Percentiles rank a stretch among this genome's conserved stretches.
These are phyloP conservation scores for Pilophorus perplexus DNA, from an alignment of 2,888 invertebrate genomes.

Conservation along the genomic window DNA sequence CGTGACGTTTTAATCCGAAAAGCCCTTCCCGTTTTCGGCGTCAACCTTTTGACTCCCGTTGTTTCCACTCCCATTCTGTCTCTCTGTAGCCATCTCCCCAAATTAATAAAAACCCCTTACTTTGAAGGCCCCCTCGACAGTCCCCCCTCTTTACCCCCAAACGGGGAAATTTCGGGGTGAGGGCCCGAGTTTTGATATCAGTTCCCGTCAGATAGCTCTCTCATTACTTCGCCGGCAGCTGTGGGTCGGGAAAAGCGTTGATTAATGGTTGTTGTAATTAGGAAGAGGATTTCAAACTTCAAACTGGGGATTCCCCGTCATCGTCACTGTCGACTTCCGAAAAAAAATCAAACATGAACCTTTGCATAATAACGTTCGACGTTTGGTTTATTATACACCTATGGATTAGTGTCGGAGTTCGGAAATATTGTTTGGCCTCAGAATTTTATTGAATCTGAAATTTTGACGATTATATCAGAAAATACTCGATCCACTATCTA, in stretches of 20 bases:
- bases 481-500: too few relatives aligned
- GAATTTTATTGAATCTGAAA: too few relatives aligned
- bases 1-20: conserved; percentile 36
- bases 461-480: too few relatives aligned
- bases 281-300: conserved; percentile 25
- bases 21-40: conserved; percentile 15
- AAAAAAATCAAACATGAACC: too few relatives aligned
- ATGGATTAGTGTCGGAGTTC: too few relatives aligned
- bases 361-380: too few relatives aligned
- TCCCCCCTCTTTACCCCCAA: too few relatives aligned
- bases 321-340: conserved; percentile 17
- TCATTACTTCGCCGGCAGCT: conserved; percentile 26
- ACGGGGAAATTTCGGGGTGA: too few relatives aligned
- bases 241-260: conserved; percentile 23
- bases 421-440: too few relatives aligned
- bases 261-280: conserved; percentile 35
- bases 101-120: conserved; percentile 24
- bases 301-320: conserved; percentile 21
- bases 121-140: too few relatives aligned
- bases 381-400: too few relatives aligned
- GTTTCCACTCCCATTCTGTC: conserved; percentile 4
- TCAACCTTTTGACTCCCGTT: conserved; percentile 27
- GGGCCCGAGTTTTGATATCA: conserved; percentile 9
- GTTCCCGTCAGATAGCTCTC: conserved; percentile 29
- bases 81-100: too few relatives aligned